Base-by-base conservation (phyloP, 2,113 vertebrate genomes). In the Solea solea region DNA sequence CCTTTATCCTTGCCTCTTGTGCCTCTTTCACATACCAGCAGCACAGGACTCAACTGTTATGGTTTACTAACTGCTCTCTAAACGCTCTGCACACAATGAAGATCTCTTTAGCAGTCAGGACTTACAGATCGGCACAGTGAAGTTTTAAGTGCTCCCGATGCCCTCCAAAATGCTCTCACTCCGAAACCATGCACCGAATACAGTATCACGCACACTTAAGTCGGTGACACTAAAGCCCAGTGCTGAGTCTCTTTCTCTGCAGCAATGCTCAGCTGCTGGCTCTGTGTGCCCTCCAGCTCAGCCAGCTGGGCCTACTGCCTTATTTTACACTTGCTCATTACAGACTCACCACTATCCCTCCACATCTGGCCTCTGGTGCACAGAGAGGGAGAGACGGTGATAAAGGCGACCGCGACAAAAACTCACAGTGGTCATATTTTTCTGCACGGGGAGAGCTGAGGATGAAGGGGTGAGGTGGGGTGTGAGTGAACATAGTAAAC, bases 291-390 rank as follows among this genome's bases (percentile, higher is more conserved):
- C 65, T 65, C 41, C 55, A 27, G 41, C 50, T 64, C 74, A 59
- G 13, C 66, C 81, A 84, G 69, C 76, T 83, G 80, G 77, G 77
- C 61, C 58, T 25, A 41, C 79, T 69, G 78, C 72, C 69, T 65
- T 55, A 72, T 61, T 78, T 83, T 60, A 83, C 81, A 88, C 83
- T 85, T 40, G 74, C 78, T 71, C 78, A 72, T 68, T 64, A 88
- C 81, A 90, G 80, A 81, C 83, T 86, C 58, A 16, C 60, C 69
- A 82, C 82, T 83, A 83, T 88, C 72, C 77, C 75, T 56, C 56
- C 78, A 89, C 81, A 87, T 88, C 88, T 91, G 86, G 82, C 71
- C 69, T 64, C 54, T 68, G 64, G 28, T 72, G 54, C 7, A 59
- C 45, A 21, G 53, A 64, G 58, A 67, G 51, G 7, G 50, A 78